These are phyloP conservation scores for Coracopsis vasa DNA, from an alignment of 2,113 vertebrate genomes.

Conservation along the genomic window DNA sequence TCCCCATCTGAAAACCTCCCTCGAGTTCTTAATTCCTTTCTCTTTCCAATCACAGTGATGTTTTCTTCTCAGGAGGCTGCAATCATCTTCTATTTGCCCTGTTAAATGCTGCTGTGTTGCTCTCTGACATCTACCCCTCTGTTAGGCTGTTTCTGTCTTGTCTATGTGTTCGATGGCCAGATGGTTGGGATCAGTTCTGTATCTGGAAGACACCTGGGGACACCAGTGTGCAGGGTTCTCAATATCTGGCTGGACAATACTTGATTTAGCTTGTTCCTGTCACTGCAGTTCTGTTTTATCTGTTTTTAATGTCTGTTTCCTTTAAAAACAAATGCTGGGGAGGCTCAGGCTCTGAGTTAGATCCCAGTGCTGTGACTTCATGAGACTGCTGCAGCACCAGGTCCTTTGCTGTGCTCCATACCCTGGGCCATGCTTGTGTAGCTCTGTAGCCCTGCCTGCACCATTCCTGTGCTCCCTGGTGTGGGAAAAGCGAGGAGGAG, in stretches of 20 bases:
- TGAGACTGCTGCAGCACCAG: accelerated
- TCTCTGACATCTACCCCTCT: background rate
- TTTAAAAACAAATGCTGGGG: background rate
- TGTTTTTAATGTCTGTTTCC: background rate
- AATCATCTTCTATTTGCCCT: background rate
- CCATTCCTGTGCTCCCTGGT: background rate
- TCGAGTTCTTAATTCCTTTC: background rate
- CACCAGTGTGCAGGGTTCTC: background rate
- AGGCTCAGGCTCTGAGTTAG: background rate
- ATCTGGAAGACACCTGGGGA: background rate
- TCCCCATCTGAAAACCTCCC: background rate
- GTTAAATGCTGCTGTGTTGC: background rate
- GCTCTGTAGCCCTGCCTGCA: background rate
- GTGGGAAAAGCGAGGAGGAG: background rate
- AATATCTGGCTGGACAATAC: background rate
- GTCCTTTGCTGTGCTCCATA: background rate
- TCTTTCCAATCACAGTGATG: background rate
- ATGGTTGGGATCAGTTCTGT: background rate
- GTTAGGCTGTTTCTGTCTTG: background rate
- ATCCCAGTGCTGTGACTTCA: background rate
- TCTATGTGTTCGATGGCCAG: background rate
- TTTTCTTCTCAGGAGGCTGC: background rate
- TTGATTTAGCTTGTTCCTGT: background rate
- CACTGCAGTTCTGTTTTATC: background rate
- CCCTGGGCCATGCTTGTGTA: no score